Evolutionary conservation across 2,113 vertebrate species (phyloP).

Genomic region (Misgurnus mizolepis): DNA sequence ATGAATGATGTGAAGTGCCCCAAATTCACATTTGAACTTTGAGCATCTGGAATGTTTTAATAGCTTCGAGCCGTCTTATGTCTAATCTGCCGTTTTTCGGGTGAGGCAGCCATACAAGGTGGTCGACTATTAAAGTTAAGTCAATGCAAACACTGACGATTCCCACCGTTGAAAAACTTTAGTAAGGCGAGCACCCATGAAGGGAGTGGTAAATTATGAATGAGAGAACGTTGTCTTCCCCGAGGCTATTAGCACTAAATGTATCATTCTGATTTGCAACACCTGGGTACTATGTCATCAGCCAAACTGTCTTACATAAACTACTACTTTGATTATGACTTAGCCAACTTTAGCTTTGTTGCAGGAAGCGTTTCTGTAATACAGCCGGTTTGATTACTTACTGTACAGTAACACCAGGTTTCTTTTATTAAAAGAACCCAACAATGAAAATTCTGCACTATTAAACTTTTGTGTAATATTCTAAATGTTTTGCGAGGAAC

Average conservation of each 20-base stretch:
- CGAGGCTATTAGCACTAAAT: background rate
- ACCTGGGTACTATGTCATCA: background rate
- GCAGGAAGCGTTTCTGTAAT: constrained; percentile 41
- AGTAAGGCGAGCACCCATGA: background rate
- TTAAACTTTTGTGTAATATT: no score
- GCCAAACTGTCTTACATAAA: constrained; percentile 46
- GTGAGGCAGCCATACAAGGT: background rate
- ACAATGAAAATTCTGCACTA: background rate
- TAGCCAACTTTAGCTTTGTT: constrained; percentile 51
- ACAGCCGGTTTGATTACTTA: background rate
- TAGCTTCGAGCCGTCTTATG: constrained; percentile 14
- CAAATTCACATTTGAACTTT: constrained; percentile 36
- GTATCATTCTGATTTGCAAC: constrained; percentile 8
- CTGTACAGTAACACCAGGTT: background rate
- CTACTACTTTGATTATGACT: constrained; percentile 11
- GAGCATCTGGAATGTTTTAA: constrained; percentile 43
- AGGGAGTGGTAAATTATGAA: background rate
- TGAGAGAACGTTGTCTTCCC: background rate
- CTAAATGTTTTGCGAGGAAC: no score
- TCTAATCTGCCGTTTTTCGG: background rate
- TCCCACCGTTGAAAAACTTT: background rate
- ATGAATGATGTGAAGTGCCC: constrained; percentile 32
- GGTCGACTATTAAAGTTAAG: background rate
- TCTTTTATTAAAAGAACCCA: background rate
- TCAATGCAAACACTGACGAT: background rate